Percentiles rank a stretch among this genome's conserved stretches.
These are phyloP conservation scores for Pocota personata DNA, from an alignment of 2,888 invertebrate species.

Conservation along the genomic window DNA sequence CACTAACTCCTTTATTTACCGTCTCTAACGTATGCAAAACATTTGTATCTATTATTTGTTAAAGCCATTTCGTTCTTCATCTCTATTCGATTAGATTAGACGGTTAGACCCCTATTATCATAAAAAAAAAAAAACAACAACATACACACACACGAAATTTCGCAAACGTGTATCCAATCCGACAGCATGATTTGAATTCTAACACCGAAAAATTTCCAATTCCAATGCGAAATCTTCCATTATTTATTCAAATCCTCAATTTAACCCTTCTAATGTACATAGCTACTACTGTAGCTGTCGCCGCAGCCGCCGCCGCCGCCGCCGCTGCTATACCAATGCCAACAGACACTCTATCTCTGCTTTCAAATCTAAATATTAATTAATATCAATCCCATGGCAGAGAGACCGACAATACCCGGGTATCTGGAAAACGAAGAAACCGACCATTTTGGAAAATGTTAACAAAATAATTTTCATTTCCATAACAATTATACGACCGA, in stretches of 20 bases:
- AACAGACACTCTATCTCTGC: neutral
- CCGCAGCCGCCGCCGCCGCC: neutral
- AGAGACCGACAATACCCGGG: neutral
- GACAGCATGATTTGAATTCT: conserved; percentile 55
- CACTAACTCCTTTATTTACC: conserved; percentile 23
- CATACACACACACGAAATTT: neutral
- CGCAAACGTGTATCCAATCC: conserved; percentile 14
- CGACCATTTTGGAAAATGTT: conserved; percentile 6
- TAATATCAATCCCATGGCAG: conserved; percentile 54
- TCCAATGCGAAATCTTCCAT: conserved; percentile 26
- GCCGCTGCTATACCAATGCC: neutral
- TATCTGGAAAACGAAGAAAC: neutral
- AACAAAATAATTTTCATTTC: conserved; percentile 32
- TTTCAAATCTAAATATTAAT: conserved; percentile 53
- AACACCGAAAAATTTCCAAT: conserved; percentile 34
- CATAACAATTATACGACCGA: conserved; percentile 35
- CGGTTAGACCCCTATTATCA: conserved; percentile 24
- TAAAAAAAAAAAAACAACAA: neutral
- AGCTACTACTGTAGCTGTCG: no score
- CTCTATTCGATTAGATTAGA: conserved; percentile 30
- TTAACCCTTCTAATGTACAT: conserved; percentile 39
- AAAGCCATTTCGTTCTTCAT: conserved; percentile 24
- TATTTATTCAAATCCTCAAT: conserved; percentile 59
- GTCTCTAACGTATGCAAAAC: neutral
- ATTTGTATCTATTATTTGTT: conserved; percentile 34